Evolutionary conservation across 2,797 vertebrate species (phyloP), one percentile per base, ranked within the genome.

Genomic region (Crypturellus tataupa): DNA sequence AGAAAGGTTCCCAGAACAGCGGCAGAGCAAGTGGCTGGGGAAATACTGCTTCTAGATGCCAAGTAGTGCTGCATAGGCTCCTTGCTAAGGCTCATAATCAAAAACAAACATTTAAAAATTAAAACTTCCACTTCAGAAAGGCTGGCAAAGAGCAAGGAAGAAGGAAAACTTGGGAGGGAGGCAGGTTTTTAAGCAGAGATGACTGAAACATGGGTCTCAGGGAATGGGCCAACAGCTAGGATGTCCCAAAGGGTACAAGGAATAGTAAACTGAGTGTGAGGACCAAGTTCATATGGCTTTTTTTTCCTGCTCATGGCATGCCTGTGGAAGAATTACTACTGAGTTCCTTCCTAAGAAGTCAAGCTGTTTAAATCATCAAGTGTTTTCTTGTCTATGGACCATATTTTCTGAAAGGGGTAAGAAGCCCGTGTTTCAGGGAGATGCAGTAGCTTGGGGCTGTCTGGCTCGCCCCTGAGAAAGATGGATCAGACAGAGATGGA

Each of bases 1-100:
- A 95, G 85, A 64, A 93, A 88, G 24, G 70, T 85, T 68, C 87
- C 44, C 40, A 35, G 25, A 73, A 92, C 78, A 95, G 68, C 51
- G 58, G 35, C 29, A 33, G 90, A 90, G 47, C 8, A 68, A 23
- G 23, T 68, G 21, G 27, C 68, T 42, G 33, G 78, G 55, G 39
- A 68, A 90, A 76, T 63, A 44, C 46, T 77, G 81, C 42, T 69
- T 82, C 49, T 75, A 53, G 18, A 8, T 87, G 60, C 53, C 75
- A 75, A 82, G 44, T 17, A 68, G 40, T 37, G 42, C 9, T 87
- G 15, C 21, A 51, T 0, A 31, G 51, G 29, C 47, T 91, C 1
- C 33, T 84, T 81, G 20, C 16, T 58, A 68, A 67, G 17, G 39
- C 39, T 81, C 39, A 77, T 23, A 23, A 35, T 87, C 60, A 89